These are phyloP conservation scores for Rhipidura dahli DNA, from an alignment of 2,113 vertebrate genomes.

Conservation along the genomic window DNA sequence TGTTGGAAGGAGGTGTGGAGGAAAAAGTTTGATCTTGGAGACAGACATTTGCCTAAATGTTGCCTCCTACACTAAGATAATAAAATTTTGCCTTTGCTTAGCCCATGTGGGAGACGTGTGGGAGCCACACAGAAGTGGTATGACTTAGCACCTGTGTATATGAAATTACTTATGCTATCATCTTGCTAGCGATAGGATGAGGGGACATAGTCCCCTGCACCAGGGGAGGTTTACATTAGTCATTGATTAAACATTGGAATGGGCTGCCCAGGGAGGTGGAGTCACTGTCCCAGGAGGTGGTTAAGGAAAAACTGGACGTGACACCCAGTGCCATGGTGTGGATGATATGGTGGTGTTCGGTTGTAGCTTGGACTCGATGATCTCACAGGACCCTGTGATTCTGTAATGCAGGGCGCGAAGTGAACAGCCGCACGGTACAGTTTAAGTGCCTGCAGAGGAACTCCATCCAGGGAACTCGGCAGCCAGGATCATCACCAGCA, in stretches of 20 bases:
- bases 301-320: not conserved
- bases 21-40: not conserved
- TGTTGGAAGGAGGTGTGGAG: not conserved
- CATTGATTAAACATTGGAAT: not conserved
- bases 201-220: too few species aligned
- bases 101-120: fast-evolving
- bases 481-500: fast-evolving
- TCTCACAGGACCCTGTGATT: not conserved
- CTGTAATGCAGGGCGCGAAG: not conserved
- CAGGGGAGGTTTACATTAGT: not conserved
- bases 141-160: fast-evolving
- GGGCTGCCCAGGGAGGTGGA: too few species aligned
- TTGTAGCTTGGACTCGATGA: not conserved
- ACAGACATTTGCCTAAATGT: not conserved
- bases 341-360: not conserved
- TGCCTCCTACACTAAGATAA: fast-evolving
- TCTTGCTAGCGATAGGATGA: not conserved
- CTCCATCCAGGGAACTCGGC: fast-evolving
- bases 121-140: fast-evolving
- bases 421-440: fast-evolving
- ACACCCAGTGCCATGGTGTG: too few species aligned
- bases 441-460: not conserved
- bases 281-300: not conserved
- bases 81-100: not conserved
- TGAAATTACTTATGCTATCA: not conserved